A percentile compares a stretch with the other conserved stretches of the same genome.
Evolutionary conservation across 2,113 vertebrate genomes (phyloP).

Genomic region (Amblyornis subalaris): DNA sequence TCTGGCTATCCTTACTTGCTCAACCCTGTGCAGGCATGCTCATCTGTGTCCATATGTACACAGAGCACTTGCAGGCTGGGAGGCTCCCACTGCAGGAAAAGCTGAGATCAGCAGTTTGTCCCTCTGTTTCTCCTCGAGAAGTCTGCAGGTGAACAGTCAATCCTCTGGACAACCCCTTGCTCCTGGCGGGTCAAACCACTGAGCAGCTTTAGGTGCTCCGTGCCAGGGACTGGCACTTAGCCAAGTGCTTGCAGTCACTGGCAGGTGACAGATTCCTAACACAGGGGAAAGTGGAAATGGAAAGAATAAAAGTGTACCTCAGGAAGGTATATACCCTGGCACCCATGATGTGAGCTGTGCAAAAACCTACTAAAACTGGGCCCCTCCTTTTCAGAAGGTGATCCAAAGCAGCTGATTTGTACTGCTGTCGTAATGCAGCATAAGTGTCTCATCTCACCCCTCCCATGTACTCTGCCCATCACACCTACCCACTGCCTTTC

Average conservation of each 20-base stretch:
- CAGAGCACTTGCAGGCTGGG: background rate
- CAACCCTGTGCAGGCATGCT: background rate
- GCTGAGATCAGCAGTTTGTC: background rate
- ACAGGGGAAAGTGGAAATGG: background rate
- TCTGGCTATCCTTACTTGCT: background rate
- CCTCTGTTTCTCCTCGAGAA: background rate
- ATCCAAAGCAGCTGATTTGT: background rate
- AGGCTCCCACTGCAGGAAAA: background rate
- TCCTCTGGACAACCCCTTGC: background rate
- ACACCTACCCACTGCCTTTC: background rate
- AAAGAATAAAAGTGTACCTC: background rate
- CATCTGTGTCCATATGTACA: fast-evolving
- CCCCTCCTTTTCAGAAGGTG: background rate
- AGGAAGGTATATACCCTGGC: background rate
- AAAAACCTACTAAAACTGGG: background rate
- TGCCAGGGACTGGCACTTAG: background rate
- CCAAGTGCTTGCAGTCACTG: background rate
- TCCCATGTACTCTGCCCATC: background rate
- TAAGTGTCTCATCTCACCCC: background rate
- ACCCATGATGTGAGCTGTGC: background rate
- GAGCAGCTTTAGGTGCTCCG: background rate
- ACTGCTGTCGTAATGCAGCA: background rate
- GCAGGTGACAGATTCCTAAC: background rate
- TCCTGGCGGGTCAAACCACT: background rate
- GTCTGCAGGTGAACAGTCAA: background rate